Evolutionary conservation across 2,888 invertebrate species (phyloP).

Genomic region (Aphodius granarius): DNA sequence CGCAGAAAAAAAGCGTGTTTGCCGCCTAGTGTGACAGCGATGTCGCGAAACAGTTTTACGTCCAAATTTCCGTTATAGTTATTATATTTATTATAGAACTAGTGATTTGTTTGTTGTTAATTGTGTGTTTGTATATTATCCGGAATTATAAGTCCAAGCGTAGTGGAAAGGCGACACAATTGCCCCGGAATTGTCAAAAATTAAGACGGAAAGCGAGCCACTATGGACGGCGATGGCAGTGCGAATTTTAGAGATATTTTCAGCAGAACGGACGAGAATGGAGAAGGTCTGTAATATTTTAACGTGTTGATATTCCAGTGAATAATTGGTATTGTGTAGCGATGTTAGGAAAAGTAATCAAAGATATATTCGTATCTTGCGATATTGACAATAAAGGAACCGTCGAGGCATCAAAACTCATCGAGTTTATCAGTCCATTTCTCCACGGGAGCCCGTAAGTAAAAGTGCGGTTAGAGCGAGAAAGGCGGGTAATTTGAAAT

Average conservation of each 20-base stretch:
- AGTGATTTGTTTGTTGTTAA: background rate
- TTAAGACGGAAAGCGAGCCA: background rate
- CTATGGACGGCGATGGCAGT: background rate
- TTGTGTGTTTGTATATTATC: background rate
- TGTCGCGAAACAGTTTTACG: background rate
- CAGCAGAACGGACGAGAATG: background rate
- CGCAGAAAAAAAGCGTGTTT: background rate
- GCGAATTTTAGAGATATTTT: background rate
- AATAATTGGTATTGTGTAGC: background rate
- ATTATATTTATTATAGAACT: background rate
- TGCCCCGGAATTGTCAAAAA: background rate
- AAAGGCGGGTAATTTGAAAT: background rate
- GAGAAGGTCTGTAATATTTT: background rate
- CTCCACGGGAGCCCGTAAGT: slow-evolving; percentile 24
- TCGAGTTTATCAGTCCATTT: slow-evolving; percentile 22
- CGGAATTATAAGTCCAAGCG: background rate
- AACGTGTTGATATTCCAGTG: too few relatives aligned
- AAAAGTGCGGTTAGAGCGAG: background rate
- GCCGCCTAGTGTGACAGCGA: background rate
- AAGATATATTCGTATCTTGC: slow-evolving; percentile 23
- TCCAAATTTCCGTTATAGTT: background rate
- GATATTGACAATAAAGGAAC: slow-evolving; percentile 19
- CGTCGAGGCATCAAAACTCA: slow-evolving; percentile 14
- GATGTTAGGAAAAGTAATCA: slow-evolving; percentile 20
- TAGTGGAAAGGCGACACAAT: background rate